Evolutionary conservation across 1,140 invertebrate species (phyloP), one percentile per base, ranked within the genome.

Genomic region (Hestina assimilis): DNA sequence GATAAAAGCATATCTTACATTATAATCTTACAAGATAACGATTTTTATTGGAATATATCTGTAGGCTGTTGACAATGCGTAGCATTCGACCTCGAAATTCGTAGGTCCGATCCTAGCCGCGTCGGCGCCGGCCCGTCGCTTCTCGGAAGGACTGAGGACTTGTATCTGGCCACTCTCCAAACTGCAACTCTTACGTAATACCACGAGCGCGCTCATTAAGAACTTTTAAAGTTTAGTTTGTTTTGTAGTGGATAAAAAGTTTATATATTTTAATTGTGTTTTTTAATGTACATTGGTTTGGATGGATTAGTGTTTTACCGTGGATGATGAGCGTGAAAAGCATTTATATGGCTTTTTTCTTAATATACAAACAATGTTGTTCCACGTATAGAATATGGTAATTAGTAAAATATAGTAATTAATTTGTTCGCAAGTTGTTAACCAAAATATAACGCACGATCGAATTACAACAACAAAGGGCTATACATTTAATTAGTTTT

Each of bases 141-240:
- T 63, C 59, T 56, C 60, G 41, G 43, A 66, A 76, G 72, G 69
- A 75, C 38, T 63, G 75, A 81, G 73, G 78, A 78, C 75, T 55
- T 47, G 6, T 20, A 28, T 53, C 63, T 78, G 75, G 75, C 72
- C 60, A 47, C 55, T 21, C 52, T 76, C 73, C 77, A 78, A 59
- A 26, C 66, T 75, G 71, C 64, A 70, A 50, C 23, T 67, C 42
- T 75, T 69, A 73, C 62, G 46, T 65, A 67, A 72, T 38, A 17
- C 15, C 9, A 38, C 40, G 11, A 59, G 51, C 53, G 48, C 53
- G 38, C 62, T 69, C 46, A 65, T 66, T 67, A 59, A 52, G 52
- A 59, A 64, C 46, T 57, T 60, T 35, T 7, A 11, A 43, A 20
- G 19, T 31, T 29, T 14, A 38, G 51, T 63, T 53, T 57, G 23